Base-by-base conservation (phyloP, 1,140 invertebrate species). In the Drosophila pseudoananassae region DNA sequence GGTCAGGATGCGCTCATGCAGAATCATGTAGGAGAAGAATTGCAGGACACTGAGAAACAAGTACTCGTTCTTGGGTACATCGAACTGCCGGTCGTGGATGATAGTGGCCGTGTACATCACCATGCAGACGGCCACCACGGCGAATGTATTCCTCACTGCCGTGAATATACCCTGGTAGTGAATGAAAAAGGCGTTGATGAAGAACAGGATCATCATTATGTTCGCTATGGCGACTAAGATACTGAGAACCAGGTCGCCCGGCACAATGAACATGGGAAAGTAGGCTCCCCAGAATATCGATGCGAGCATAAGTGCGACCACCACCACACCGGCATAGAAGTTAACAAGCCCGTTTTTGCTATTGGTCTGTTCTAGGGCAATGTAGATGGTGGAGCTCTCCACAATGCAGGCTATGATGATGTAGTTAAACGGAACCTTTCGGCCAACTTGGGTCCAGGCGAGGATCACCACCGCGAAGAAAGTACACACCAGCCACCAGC, bases 81-180 rank as follows among this genome's bases (percentile, higher is more conserved):
- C 63, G 17, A 88, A 87, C 43, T 87, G 83, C 1, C 83, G 83
- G 29, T 83, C 79, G 4, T 87, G 83, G 8, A 87, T 83, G 4
- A 87, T 83, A 36, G 83, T 88, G 4, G 83, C 83, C 59, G 83
- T 78, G 38, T 87, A 87, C 66, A 79, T 79, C n/a, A 87, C 68
- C 60, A 76, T 65, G 3, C 55, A 65, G 5, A 88, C 1, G 6
- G 83, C 76, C 1, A 64, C 29, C 10, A 87, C 0, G 1, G 78
- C 83, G 14, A 87, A 76, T 15, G 29, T 70, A n/a, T 83, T 88
- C 0, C 75, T 76, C 0, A 83, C 66, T 1, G 51, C 27, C 2
- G 2, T 10, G 20, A 38, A 76, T 0, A 71, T 7, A 0, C 20
- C 1, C 0, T 1, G 3, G 6, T 40, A 40, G 0, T 46, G 4